Conservation (phyloP, 2,888 invertebrate genomes). For the Tachystola acroxantha region DNA sequence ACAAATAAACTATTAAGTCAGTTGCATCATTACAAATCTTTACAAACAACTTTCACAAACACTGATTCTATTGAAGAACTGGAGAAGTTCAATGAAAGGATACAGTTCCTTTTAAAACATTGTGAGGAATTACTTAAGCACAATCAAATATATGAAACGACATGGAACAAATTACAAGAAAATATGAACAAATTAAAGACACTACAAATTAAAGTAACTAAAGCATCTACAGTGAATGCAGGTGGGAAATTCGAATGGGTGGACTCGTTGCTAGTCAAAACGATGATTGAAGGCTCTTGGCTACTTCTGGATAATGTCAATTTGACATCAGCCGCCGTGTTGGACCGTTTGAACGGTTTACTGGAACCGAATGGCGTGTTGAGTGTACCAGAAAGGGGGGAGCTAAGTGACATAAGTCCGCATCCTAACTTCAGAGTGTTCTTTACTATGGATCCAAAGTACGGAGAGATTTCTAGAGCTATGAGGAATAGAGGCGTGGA, state of each 20-base stretch:
- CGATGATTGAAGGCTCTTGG: conserved; percentile 90
- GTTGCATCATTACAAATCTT: conserved; percentile 42
- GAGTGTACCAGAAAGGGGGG: conserved; percentile 94
- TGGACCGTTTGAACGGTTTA: conserved; percentile 96
- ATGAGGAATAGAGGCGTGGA: conserved; percentile 99
- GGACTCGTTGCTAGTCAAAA: conserved; percentile 91
- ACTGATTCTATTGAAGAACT: conserved; percentile 27
- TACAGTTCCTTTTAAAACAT: conserved; percentile 42
- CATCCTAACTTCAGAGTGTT: conserved; percentile 96
- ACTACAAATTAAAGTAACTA: conserved; percentile 58
- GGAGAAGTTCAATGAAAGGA: conserved; percentile 41
- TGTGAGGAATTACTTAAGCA: conserved; percentile 36
- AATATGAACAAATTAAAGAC: conserved; percentile 45
- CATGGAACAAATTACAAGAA: conserved; percentile 31
- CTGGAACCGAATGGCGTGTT: conserved; percentile 95
- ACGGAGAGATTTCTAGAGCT: conserved; percentile 97
- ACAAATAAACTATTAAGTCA: conserved; percentile 43
- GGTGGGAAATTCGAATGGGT: conserved; percentile 97
- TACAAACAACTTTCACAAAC: conserved; percentile 27
- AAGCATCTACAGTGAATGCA: conserved; percentile 82
- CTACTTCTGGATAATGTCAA: conserved; percentile 95
- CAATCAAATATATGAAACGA: conserved; percentile 20
- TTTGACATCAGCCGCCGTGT: conserved; percentile 95
- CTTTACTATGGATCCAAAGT: conserved; percentile 95
- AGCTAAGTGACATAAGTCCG: conserved; percentile 87